A percentile compares a stretch with the other conserved stretches of the same genome.
These are phyloP conservation scores for Bathybates hornii DNA, from an alignment of 2,113 vertebrate species.

Conservation along the genomic window DNA sequence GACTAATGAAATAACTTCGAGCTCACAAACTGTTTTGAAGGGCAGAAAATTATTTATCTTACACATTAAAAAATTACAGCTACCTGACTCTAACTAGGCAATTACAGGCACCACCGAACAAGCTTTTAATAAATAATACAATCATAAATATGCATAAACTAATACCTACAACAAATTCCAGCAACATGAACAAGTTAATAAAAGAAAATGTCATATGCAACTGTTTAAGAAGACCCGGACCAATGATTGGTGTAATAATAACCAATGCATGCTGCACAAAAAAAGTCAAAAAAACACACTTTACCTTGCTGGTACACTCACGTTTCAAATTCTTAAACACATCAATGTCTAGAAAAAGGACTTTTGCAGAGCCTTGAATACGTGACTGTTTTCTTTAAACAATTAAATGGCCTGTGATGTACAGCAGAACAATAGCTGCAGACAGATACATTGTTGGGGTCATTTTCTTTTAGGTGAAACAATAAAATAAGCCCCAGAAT, in stretches of 20 bases:
- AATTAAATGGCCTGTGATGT: background rate
- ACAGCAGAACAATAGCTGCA: background rate
- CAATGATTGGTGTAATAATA: background rate
- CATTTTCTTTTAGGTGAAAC: background rate
- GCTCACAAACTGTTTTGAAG: background rate
- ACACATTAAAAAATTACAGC: background rate
- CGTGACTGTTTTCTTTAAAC: background rate
- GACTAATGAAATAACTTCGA: background rate
- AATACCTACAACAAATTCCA: background rate
- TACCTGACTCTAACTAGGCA: background rate
- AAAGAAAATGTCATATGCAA: background rate
- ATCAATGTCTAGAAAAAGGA: background rate
- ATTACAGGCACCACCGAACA: background rate
- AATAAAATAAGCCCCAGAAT: background rate
- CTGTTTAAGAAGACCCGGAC: background rate
- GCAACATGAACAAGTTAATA: background rate
- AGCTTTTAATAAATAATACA: background rate
- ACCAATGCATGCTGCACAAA: background rate
- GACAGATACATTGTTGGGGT: background rate
- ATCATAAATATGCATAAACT: background rate
- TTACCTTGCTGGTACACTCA: background rate
- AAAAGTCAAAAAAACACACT: background rate
- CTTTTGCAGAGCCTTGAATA: background rate
- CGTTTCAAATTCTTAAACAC: background rate
- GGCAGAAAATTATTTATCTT: background rate